Evolutionary conservation across 2,888 invertebrate species (phyloP), one percentile per base, ranked within the genome.

Genomic region (Nebria brevicollis): DNA sequence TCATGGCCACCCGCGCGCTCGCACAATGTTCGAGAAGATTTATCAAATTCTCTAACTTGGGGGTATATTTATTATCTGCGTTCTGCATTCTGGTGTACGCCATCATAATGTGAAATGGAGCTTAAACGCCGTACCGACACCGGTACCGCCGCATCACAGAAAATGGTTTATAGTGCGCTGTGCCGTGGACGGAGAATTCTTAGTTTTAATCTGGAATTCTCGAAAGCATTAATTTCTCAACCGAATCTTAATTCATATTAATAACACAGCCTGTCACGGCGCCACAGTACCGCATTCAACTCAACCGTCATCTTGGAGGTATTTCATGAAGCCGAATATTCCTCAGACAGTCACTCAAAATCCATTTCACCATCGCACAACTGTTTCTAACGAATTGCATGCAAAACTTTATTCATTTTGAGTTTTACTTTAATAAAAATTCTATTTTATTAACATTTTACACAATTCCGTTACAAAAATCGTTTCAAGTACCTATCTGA

Each of bases 241-340:
- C 75, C 80, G 75, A 80, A 80, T 80, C 80, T 80, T 80, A 80
- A 80, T 80, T 80, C 80, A 80, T 80, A 80, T 80, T 80, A 80
- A 80, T 80, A 80, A 80, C 80, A 80, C 41, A 34, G 80, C 64
- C 80, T 80, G 80, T 75, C 80, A 80, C 64, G 70, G 64, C 34
- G 25, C 70, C 70, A 15, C 25, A 54, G 54, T 54, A 54, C 54
- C 54, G 54, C 54, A 54, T 54, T 54, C 54, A 54, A 54, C 54
- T 54, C 54, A 54, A 54, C 54, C 54, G 54, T 54, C 54, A 54
- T 54, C 54, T 54, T 54, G 11, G 54, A 54, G 54, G 11, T 54
- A 13, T 54, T 54, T 54, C 54, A 54, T 54, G 11, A 8, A 54
- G 54, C 54, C 54, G 54, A 54, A 54, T 54, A 54, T 54, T 34